Base-by-base conservation (phyloP, 2,888 invertebrate genomes). In the Athripsodes cinereus region DNA sequence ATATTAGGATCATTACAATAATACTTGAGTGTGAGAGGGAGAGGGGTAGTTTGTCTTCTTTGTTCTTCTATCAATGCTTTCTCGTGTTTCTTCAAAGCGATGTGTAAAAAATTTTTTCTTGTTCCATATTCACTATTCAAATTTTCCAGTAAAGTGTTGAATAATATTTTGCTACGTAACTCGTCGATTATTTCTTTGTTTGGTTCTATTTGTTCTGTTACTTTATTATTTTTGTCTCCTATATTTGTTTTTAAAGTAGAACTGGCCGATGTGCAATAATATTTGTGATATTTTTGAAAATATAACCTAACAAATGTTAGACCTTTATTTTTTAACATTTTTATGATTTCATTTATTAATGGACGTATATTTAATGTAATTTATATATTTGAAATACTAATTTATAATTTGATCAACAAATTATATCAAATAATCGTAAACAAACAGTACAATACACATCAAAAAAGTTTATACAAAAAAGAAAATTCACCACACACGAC, bases 11-110 rank as follows among this genome's bases (percentile, higher is more conserved):
- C 40, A 40, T 40, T 16, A 3, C 74, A 70, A 46, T 74, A 70
- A 69, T 81, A 82, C 66, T 81, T 77, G 59, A 85, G 67, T 1
- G 79, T 69, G 2, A 82, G 52, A 0, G 86, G 84, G 51, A 81
- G 66, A 0, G 81, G 78, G 19, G 77, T 71, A 34, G 73, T 68
- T 47, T 66, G 67, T 54, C 66, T 72, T 48, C 70, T 68, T 13
- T 68, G 59, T n/a, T 66, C 64, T 2, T 70, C 66, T 22, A 67
- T 67, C 21, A 61, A 40, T 52, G 67, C 59, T 22, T 64, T 1
- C 66, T 64, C 51, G 66, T 55, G 59, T 56, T 5, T 65, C 68
- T 62, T 34, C 31, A 59, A 52, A 11, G 67, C 20, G 64, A 52
- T 40, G 22, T 62, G 57, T 52, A 61, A 48, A 1, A 61, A 11